phyloP scores from a whole-genome alignment of 1,140 invertebrate species.

The Sarcophaga peregrina region DNA sequence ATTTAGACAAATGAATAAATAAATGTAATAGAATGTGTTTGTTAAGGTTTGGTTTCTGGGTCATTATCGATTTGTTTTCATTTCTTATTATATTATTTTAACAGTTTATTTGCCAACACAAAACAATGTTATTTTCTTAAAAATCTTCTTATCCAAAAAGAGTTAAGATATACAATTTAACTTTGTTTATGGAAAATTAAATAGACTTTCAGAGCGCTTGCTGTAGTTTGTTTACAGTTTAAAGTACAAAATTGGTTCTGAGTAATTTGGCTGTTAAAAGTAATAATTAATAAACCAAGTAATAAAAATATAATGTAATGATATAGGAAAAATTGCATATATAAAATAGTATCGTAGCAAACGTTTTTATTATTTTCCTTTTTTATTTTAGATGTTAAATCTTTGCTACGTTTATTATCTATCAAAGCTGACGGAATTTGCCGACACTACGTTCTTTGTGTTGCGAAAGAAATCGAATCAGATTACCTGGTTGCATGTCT shows the following conservation, averaged over 20 bases:
- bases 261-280: not conserved
- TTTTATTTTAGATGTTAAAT: conserved; percentile 84
- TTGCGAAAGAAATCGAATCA: conserved; percentile 93
- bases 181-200: not conserved
- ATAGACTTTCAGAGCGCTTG: too few species aligned
- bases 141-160: not conserved
- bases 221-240: not conserved
- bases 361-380: conserved; percentile 43
- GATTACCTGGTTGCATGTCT: conserved; percentile 91
- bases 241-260: not conserved
- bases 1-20: too few species aligned
- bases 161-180: not conserved
- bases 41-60: not conserved
- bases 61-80: not conserved
- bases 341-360: not conserved
- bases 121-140: not conserved
- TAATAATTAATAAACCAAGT: not conserved
- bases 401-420: conserved; percentile 97
- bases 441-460: conserved; percentile 94
- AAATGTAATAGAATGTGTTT: not conserved
- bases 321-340: too few species aligned
- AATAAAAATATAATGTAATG: not conserved
- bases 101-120: not conserved
- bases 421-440: conserved; percentile 95
- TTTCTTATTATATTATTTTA: not conserved